These are phyloP conservation scores for Chiloscyllium punctatum DNA, from an alignment of 2,797 vertebrate species.

Conservation along the genomic window DNA sequence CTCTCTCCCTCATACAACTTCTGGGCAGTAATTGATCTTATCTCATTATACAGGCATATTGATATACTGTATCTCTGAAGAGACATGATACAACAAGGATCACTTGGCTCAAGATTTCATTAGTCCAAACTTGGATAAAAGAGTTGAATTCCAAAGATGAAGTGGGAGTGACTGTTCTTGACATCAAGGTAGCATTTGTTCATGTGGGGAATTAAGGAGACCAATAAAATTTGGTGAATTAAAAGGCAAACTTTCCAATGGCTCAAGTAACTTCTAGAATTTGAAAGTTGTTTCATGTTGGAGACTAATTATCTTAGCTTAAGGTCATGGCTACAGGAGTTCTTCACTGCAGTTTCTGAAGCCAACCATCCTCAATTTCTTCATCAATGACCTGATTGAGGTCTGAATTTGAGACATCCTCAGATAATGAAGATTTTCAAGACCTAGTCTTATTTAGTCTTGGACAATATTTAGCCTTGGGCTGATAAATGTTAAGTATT, in stretches of 20 bases:
- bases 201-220: background rate
- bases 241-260: background rate
- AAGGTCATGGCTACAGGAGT: background rate
- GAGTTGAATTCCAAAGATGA: background rate
- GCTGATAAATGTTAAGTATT: background rate
- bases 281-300: background rate
- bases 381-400: background rate
- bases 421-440: background rate
- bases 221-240: background rate
- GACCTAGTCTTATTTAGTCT: background rate
- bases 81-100: background rate
- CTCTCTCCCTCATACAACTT: no score
- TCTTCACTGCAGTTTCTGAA: background rate
- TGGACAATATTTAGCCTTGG: background rate
- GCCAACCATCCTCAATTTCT: background rate
- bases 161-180: background rate
- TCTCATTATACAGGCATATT: no score
- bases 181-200: background rate
- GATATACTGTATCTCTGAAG: no score
- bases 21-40: no score
- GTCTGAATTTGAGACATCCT: background rate
- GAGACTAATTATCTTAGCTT: background rate
- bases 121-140: background rate
- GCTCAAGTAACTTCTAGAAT: background rate
- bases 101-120: background rate